These are phyloP conservation scores for Vireo altiloquus DNA, from an alignment of 2,113 vertebrate species.

Conservation along the genomic window DNA sequence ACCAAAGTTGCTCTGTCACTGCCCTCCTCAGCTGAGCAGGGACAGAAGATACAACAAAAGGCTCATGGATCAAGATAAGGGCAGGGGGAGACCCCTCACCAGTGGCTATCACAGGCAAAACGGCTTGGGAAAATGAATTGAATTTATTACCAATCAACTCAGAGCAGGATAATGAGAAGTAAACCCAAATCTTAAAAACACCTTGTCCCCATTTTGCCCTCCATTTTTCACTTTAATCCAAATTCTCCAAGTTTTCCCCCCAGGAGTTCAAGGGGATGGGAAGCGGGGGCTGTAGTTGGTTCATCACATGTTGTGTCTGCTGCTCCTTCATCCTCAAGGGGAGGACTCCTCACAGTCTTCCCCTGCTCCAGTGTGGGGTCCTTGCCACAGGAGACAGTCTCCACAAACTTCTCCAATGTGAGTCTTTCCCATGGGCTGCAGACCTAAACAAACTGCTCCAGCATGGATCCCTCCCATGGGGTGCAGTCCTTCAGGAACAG, in stretches of 20 bases:
- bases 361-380: background rate
- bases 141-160: background rate
- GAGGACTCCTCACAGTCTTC: background rate
- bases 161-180: background rate
- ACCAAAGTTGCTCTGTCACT: background rate
- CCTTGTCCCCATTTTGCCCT: fast-evolving
- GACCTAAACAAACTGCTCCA: background rate
- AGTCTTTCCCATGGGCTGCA: background rate
- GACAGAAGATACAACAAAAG: background rate
- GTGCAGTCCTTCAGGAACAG: background rate
- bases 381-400: background rate
- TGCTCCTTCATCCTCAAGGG: background rate
- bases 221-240: background rate
- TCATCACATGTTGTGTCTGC: fast-evolving
- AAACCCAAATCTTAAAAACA: background rate
- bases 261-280: background rate
- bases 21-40: background rate
- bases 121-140: background rate
- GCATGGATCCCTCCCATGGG: background rate
- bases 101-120: background rate
- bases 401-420: background rate
- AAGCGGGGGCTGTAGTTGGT: background rate
- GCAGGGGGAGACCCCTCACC: background rate
- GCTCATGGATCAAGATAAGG: background rate
- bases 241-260: background rate